Evolutionary conservation across 2,113 vertebrate genomes (phyloP).

Genomic region (Menura novaehollandiae): DNA sequence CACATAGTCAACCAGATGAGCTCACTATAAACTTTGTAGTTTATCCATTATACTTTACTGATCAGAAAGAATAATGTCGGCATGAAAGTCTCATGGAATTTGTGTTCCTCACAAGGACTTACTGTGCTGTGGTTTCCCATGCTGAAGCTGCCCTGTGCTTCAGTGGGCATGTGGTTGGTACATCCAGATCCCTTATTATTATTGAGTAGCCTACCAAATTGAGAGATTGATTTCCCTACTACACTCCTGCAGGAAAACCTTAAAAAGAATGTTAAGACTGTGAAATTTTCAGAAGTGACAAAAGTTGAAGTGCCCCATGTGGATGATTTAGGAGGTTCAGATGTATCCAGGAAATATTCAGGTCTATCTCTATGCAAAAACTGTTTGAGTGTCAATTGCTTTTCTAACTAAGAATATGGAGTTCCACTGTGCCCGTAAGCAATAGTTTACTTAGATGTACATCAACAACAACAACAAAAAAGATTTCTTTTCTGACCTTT

Average conservation of each 20-base stretch:
- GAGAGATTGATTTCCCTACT: neutral
- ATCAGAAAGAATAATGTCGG: neutral
- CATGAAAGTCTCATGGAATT: neutral
- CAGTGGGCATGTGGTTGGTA: accelerated
- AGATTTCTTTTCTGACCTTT: neutral
- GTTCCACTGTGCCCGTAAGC: neutral
- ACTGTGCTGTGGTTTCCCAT: neutral
- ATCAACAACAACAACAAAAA: neutral
- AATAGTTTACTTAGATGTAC: neutral
- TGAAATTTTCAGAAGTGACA: neutral
- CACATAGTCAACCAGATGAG: neutral
- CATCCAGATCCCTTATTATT: neutral
- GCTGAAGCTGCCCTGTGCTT: neutral
- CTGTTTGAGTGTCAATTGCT: neutral
- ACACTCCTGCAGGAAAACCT: neutral
- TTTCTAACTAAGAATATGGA: neutral
- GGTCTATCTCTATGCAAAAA: neutral
- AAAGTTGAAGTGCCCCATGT: neutral
- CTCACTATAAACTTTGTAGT: neutral
- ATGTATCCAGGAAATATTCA: neutral
- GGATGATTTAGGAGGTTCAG: neutral
- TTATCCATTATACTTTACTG: neutral
- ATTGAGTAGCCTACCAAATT: neutral
- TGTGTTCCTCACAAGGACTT: neutral
- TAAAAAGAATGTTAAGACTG: neutral